Evolutionary conservation across 2,888 invertebrate species (phyloP).

Genomic region (Aricia artaxerxes): DNA sequence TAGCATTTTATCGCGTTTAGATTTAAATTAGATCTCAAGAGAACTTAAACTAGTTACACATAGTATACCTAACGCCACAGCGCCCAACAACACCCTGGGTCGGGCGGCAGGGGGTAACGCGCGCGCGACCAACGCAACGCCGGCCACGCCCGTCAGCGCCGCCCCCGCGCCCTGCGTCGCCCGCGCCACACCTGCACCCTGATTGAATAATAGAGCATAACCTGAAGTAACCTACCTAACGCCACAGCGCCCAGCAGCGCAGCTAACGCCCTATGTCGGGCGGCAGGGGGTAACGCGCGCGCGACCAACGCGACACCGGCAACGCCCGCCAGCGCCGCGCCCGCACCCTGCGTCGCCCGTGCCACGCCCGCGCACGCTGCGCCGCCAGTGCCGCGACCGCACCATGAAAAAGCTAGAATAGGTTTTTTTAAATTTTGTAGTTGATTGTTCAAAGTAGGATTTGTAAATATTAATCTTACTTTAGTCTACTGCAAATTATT

Average conservation of each 20-base stretch:
- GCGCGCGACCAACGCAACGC: constrained; percentile 59
- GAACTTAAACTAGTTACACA: too few relatives aligned
- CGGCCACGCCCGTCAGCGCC: constrained; percentile 60
- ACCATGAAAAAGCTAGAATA: constrained; percentile 40
- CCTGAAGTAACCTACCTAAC: constrained; percentile 50
- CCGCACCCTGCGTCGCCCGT: constrained; percentile 60
- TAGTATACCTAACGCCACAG: constrained; percentile 62
- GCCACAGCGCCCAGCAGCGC: constrained; percentile 69
- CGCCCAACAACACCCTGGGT: constrained; percentile 61
- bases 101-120: constrained; percentile 47
- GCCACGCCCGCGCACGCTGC: constrained; percentile 48
- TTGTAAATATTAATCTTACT: too few relatives aligned
- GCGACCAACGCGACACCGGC: constrained; percentile 62
- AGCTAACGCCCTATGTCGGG: constrained; percentile 52
- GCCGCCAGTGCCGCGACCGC: constrained; percentile 45
- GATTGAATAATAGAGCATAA: background rate
- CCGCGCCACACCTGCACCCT: constrained; percentile 41
- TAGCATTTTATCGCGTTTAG: too few relatives aligned
- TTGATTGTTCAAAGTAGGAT: too few relatives aligned
- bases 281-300: constrained; percentile 48
- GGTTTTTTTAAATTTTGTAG: too few relatives aligned
- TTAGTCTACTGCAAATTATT: too few relatives aligned
- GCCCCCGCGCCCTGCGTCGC: constrained; percentile 62
- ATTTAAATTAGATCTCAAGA: too few relatives aligned
- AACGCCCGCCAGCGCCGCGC: constrained; percentile 61